These are phyloP conservation scores for Cremastinae sp. DNA, from an alignment of 2,888 invertebrate genomes.

Conservation along the genomic window DNA sequence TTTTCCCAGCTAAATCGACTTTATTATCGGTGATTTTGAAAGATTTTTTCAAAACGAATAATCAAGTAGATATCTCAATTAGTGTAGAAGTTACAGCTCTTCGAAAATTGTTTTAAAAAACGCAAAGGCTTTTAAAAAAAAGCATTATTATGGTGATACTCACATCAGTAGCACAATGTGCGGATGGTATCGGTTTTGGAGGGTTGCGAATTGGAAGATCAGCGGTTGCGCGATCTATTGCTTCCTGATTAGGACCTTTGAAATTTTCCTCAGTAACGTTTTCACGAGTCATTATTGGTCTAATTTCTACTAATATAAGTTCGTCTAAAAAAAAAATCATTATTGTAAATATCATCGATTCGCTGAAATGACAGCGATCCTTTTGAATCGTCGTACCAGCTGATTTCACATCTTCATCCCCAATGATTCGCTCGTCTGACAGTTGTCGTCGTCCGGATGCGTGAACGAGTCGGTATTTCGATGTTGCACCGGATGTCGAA, in stretches of 20 bases:
- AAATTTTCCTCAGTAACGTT: slow-evolving; percentile 75
- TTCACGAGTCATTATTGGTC: slow-evolving; percentile 64
- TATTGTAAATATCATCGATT: slow-evolving; percentile 1
- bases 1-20: too few relatives aligned
- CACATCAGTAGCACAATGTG: slow-evolving; percentile 82
- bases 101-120: too few relatives aligned
- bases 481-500: slow-evolving; percentile 64
- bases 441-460: slow-evolving; percentile 70
- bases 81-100: too few relatives aligned
- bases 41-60: too few relatives aligned
- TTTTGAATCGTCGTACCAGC: slow-evolving; percentile 67
- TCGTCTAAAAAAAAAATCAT: slow-evolving; percentile 71
- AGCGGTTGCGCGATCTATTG: slow-evolving; percentile 81
- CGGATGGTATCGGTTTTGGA: slow-evolving; percentile 77
- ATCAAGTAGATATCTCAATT: too few relatives aligned
- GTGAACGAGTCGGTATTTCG: slow-evolving; percentile 74
- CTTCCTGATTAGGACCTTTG: slow-evolving; percentile 81
- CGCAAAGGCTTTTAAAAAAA: too few relatives aligned
- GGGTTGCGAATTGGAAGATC: slow-evolving; percentile 76
- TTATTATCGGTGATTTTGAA: too few relatives aligned
- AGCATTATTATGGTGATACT: too few relatives aligned
- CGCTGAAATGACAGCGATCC: neutral
- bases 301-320: slow-evolving; percentile 72
- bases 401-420: slow-evolving; percentile 71
- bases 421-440: slow-evolving; percentile 68